These are phyloP conservation scores for Montifringilla adamsi DNA, from an alignment of 2,113 vertebrate genomes.

Conservation along the genomic window DNA sequence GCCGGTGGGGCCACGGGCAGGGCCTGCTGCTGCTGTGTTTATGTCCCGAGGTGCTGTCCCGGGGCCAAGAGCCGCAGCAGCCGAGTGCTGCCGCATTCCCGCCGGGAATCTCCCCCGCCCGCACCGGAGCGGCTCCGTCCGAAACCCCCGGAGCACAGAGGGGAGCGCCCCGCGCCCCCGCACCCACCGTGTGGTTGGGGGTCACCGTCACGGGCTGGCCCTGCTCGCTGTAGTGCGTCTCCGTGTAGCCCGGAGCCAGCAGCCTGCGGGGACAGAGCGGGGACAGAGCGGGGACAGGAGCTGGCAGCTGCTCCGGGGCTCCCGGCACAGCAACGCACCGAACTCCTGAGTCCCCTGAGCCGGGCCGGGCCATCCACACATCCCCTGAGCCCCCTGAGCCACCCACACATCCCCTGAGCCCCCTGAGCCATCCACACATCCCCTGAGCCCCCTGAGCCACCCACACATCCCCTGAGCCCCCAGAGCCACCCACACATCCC, in stretches of 20 bases:
- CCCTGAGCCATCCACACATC: too few relatives aligned
- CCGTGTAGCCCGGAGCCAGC: background rate
- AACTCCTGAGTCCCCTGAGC: background rate
- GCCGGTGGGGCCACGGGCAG: background rate
- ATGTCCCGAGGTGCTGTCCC: background rate
- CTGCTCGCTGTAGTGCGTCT: background rate
- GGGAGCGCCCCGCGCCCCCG: rapidly evolving
- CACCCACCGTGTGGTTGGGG: slow-evolving; percentile 52
- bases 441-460: too few relatives aligned
- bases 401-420: too few relatives aligned
- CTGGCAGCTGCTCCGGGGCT: rapidly evolving
- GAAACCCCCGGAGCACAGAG: too few relatives aligned
- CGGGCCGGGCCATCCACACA: background rate
- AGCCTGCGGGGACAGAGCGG: background rate
- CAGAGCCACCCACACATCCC: background rate
- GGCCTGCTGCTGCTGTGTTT: background rate
- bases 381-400: too few relatives aligned
- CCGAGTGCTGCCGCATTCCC: background rate
- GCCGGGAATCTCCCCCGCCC: background rate
- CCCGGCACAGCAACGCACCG: rapidly evolving
- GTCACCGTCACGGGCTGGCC: background rate
- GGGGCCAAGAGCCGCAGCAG: background rate
- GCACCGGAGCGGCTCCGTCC: background rate
- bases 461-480: too few relatives aligned
- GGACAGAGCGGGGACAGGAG: background rate